These are phyloP conservation scores for Bombus polaris DNA, from an alignment of 1,140 invertebrate species.

Conservation along the genomic window DNA sequence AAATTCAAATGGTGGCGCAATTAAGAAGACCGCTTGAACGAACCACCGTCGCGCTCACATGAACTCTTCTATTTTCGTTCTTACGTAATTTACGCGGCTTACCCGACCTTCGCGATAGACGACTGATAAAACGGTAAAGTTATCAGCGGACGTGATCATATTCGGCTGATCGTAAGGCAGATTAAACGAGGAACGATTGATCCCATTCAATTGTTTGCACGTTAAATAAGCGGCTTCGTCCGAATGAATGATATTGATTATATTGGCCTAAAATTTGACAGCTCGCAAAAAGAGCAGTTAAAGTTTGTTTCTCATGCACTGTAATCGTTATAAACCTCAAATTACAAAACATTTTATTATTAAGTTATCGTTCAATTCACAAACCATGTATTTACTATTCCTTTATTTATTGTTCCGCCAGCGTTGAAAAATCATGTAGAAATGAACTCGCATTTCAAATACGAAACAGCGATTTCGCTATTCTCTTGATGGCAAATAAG, in stretches of 20 bases:
- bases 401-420: neutral
- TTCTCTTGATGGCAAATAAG: neutral
- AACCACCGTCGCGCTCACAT: neutral
- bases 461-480: neutral
- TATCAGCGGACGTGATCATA: neutral
- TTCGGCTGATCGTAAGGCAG: neutral
- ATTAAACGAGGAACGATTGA: neutral
- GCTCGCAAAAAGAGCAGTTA: too few species aligned
- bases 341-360: neutral
- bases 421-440: neutral
- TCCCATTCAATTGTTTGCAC: neutral
- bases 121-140: conserved; percentile 1
- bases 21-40: conserved; percentile 41
- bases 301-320: neutral
- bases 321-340: too few species aligned
- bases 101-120: neutral
- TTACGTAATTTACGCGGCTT: conserved; percentile 22
- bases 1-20: conserved; percentile 43
- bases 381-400: neutral
- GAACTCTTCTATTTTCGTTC: conserved; percentile 31
- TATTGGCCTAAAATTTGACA: neutral
- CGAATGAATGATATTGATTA: neutral
- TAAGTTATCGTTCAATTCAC: neutral
- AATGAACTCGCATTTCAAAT: neutral
- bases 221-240: neutral